Base-by-base conservation (phyloP, 2,888 invertebrate species). In the Euzophera pinguis region DNA sequence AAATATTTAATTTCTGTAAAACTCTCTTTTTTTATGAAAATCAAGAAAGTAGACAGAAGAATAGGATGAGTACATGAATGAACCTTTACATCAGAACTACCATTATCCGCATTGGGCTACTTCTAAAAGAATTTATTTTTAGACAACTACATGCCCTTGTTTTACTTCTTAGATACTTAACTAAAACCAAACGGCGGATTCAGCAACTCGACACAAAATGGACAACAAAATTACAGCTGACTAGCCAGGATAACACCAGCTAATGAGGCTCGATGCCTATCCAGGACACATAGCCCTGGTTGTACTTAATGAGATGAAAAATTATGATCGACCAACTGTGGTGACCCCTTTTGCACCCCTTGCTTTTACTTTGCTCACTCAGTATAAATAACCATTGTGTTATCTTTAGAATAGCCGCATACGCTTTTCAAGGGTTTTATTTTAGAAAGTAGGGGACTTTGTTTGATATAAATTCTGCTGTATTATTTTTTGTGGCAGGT, bases 281-380 rank as follows among this genome's bases (percentile, higher is more conserved):
- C 74, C 79, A 81, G 83, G 78, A 77, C 81, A 75, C 67, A 65
- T 63, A 68, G 22, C 29, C 12, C n/a, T 38, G 70, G 71, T 72
- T 71, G 57, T 54, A 69, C 70, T 68, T 85, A 89, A 88, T 88
- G 84, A 87, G 81, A 78, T 81, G 88, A 84, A 79, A 83, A 84
- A 83, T 81, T 69, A 83, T 84, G 82, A 73, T 76, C 86, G 78
- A 75, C 81, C 73, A 68, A 71, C 83, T 85, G 86, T 81, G 76
- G 59, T 76, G 84, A 81, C 85, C 87, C 73, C 82, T 83, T 87
- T 86, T 71, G 78, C 81, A 75, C 77, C 79, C 80, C 64, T 79
- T 68, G 61, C 63, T 71, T 59, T 67, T 66, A 67, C 76, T 76
- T 75, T 81, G 79, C 71, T 73, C 75, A 69, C 58, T 69, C 71